Evolutionary conservation across 2,797 vertebrate species (phyloP).

Genomic region (Coregonus ussuriensis): DNA sequence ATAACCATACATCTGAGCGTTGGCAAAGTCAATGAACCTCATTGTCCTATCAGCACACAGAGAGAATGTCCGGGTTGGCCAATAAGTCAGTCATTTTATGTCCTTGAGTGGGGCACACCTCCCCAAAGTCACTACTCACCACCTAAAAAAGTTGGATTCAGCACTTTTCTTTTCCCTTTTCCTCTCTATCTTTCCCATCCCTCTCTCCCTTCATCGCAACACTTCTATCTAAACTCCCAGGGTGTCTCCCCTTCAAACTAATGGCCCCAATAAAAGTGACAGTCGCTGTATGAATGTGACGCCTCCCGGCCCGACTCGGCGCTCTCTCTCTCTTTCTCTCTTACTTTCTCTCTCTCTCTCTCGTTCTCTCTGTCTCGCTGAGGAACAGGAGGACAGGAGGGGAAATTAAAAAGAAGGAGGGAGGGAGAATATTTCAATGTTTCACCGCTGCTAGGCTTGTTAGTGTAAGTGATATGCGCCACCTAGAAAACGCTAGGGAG

Average conservation of each 20-base stretch:
- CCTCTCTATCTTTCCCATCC: neutral
- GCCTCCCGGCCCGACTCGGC: neutral
- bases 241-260: conserved; percentile 43
- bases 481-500: neutral
- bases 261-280: conserved; percentile 46
- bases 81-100: neutral
- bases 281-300: conserved; percentile 34
- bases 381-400: conserved; percentile 16
- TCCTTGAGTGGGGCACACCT: neutral
- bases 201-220: conserved; percentile 6
- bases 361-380: neutral
- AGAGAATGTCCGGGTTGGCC: neutral
- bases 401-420: neutral
- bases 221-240: conserved; percentile 29
- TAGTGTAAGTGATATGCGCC: conserved; percentile 12
- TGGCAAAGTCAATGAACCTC: neutral
- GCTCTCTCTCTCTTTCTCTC: too few species aligned
- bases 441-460: conserved; percentile 5
- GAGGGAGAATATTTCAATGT: conserved; percentile 13
- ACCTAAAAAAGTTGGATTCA: conserved; percentile 20
- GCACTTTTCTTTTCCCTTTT: conserved; percentile 6
- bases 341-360: too few species aligned
- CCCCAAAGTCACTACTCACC: conserved; percentile 33
- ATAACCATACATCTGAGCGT: neutral
- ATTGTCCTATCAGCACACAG: neutral